Evolutionary conservation across 2,797 vertebrate genomes (phyloP).

Genomic region (Chloroceryle inda): DNA sequence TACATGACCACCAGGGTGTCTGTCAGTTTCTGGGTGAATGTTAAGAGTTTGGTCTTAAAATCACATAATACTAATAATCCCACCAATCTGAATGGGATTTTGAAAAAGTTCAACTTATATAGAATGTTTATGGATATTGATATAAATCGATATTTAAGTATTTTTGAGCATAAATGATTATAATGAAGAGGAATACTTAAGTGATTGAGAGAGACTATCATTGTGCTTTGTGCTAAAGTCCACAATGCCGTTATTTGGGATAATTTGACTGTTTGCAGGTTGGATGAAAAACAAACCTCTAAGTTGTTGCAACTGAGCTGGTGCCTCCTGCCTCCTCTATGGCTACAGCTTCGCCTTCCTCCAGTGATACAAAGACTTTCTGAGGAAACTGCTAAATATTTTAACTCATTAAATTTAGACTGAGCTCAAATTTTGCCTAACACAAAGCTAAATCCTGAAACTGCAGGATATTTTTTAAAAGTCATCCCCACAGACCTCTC

Average conservation of each 20-base stretch:
- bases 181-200: background rate
- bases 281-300: background rate
- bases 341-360: background rate
- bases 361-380: background rate
- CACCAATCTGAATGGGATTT: background rate
- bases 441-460: background rate
- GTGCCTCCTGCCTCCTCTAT: background rate
- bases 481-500: background rate
- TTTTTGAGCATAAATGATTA: background rate
- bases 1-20: background rate
- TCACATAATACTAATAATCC: background rate
- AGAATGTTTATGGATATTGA: background rate
- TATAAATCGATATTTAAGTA: background rate
- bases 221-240: background rate
- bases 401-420: background rate
- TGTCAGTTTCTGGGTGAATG: background rate
- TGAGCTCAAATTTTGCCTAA: background rate
- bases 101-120: background rate
- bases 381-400: background rate
- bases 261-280: background rate
- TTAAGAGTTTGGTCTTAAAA: background rate
- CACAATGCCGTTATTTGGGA: background rate
- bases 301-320: background rate
- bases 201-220: background rate
- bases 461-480: fast-evolving